Evolutionary conservation across 2,797 vertebrate genomes (phyloP), one percentile per base, ranked within the genome.

Genomic region (Graptemys geographica): DNA sequence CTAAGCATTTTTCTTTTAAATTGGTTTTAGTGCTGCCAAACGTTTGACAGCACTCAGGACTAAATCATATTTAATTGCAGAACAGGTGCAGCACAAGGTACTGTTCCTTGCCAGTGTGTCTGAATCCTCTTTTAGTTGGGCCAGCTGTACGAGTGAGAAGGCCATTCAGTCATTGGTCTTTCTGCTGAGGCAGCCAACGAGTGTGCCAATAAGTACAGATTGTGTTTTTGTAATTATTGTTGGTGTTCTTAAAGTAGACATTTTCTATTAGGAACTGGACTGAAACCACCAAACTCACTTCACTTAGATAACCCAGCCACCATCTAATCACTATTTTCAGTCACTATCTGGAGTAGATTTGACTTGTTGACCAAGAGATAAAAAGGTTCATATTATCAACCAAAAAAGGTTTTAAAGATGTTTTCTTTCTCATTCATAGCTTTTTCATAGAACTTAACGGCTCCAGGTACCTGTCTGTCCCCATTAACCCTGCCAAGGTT

Each of bases 11-110:
- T 95, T 97, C 93, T 93, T 93, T 96, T 95, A 91, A 96, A 97
- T 96, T 97, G 90, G 59, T 87, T 96, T 96, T 94, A 94, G 88
- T 86, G 37, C 91, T 96, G 95, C 93, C 94, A 96, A 94, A 89
- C 25, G 18, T 84, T 92, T 97, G 96, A 84, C 95, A 92, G 92
- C 49, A 82, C 86, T 95, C 82, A 72, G 93, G 94, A 83, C 87
- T 89, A 90, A 95, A 91, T 94, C 86, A 51, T 79, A 53, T 90
- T 86, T 96, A 89, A 81, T 93, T 92, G 87, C 81, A 87, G 89
- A 93, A 78, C 89, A 96, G 90, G 88, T 95, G 80, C 92, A 59
- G 12, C 90, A 80, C 3, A 0, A 91, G 76, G 90, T 83, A 84
- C 84, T 4, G 1, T 88, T 95, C 83, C 51, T 85, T 89, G 90